A percentile compares a stretch with the other conserved stretches of the same genome.
Conservation (phyloP, 2,797 vertebrate species). For the Squalus acanthias region DNA sequence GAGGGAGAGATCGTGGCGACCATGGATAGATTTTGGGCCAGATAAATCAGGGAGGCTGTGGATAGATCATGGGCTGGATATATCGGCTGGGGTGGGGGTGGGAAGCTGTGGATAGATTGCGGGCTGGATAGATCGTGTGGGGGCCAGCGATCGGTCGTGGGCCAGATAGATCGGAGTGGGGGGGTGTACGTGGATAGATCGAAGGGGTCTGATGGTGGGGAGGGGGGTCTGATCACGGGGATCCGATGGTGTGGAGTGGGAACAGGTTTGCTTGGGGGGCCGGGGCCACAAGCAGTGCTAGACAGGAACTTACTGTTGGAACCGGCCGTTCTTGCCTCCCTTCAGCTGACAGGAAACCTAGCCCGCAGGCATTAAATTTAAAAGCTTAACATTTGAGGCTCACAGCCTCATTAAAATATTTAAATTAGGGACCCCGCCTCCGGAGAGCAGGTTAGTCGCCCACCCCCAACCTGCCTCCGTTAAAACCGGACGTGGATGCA, state of each 20-base stretch:
- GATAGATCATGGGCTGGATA: no score
- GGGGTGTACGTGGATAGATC: neutral
- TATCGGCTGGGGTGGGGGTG: no score
- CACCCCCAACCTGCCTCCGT: no score
- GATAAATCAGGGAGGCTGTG: no score
- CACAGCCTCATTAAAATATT: neutral
- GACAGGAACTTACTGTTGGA: neutral
- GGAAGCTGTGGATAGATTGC: no score
- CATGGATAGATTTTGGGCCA: no score
- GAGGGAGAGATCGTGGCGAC: neutral
- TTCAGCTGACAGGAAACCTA: neutral
- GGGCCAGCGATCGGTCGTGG: neutral
- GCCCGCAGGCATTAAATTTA: neutral
- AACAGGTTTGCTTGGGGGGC: neutral
- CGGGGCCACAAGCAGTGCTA: neutral
- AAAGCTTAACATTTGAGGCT: neutral
- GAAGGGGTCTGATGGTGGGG: neutral
- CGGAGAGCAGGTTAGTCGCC: no score
- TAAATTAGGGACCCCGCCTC: neutral
- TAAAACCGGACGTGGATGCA: no score
- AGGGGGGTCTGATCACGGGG: neutral
- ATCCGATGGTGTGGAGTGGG: neutral
- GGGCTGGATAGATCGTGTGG: neutral
- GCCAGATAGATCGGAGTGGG: neutral
- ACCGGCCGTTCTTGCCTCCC: neutral